Conservation (phyloP, 2,888 invertebrate species). For the Amphipyra tragopoginis region DNA sequence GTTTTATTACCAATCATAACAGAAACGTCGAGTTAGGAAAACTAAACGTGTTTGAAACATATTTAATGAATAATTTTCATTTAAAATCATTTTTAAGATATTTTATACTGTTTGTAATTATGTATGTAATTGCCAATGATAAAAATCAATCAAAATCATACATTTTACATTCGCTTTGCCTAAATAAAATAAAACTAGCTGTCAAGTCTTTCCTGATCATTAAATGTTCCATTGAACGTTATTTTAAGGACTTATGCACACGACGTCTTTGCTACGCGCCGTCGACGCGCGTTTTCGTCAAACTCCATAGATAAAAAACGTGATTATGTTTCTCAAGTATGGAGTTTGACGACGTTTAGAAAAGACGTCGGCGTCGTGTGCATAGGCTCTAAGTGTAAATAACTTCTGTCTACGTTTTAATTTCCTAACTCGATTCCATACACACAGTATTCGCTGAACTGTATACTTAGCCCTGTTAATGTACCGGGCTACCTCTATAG, state of each 20-base stretch:
- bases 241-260: too few relatives aligned
- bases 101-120: conserved; percentile 8
- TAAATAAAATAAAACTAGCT: not conserved
- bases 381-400: too few relatives aligned
- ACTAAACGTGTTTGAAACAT: not conserved
- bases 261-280: too few relatives aligned
- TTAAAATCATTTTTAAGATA: conserved; percentile 5
- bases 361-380: too few relatives aligned
- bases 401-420: not conserved
- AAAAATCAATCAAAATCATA: conserved; percentile 2
- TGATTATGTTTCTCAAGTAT: too few relatives aligned
- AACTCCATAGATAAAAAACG: too few relatives aligned
- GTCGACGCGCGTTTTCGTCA: too few relatives aligned
- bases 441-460: conserved; percentile 28
- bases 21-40: conserved; percentile 31
- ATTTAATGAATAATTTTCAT: conserved; percentile 1
- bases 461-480: conserved; percentile 11
- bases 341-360: too few relatives aligned
- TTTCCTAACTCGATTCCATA: conserved; percentile 30
- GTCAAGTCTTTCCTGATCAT: not conserved
- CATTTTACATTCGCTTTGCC: conserved; percentile 12
- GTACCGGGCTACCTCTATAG: conserved; percentile 23
- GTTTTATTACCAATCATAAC: conserved; percentile 39
- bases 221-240: not conserved
- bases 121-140: conserved; percentile 20